Evolutionary conservation across 2,113 vertebrate species (phyloP).

Genomic region (Rhizomys pruinosus): DNA sequence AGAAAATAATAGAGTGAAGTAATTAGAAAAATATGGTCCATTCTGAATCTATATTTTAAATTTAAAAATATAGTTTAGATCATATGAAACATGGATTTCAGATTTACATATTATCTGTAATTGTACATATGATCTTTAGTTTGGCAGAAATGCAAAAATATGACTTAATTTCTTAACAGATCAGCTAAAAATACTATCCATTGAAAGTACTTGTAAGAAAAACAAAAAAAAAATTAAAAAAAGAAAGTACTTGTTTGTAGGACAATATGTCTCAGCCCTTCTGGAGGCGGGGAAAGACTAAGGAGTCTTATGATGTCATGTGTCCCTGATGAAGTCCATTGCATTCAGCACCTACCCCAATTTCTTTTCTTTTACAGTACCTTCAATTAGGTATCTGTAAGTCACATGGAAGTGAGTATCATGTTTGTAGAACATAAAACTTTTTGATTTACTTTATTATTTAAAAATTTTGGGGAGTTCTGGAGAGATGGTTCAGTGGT

Average conservation of each 20-base stretch:
- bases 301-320: background rate
- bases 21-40: slow-evolving; percentile 79
- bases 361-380: background rate
- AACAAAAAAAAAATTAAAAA: too few species aligned
- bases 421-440: slow-evolving; percentile 5
- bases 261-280: background rate
- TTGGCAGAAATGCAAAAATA: slow-evolving; percentile 77
- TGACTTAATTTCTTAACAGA: slow-evolving; percentile 63
- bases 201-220: too few species aligned
- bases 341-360: background rate
- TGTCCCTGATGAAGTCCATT: background rate
- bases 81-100: slow-evolving; percentile 68
- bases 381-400: background rate
- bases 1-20: slow-evolving; percentile 75
- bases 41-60: slow-evolving; percentile 76
- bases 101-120: slow-evolving; percentile 59
- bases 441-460: too few species aligned
- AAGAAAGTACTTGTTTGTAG: slow-evolving; percentile 47
- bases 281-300: background rate
- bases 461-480: too few species aligned
- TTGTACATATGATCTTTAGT: slow-evolving; percentile 67
- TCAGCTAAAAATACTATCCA: slow-evolving; percentile 70
- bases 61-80: slow-evolving; percentile 74
- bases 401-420: slow-evolving; percentile 26
- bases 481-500: too few species aligned